Base-by-base conservation (phyloP, 2,888 invertebrate genomes). In the Eristalis intricaria region DNA sequence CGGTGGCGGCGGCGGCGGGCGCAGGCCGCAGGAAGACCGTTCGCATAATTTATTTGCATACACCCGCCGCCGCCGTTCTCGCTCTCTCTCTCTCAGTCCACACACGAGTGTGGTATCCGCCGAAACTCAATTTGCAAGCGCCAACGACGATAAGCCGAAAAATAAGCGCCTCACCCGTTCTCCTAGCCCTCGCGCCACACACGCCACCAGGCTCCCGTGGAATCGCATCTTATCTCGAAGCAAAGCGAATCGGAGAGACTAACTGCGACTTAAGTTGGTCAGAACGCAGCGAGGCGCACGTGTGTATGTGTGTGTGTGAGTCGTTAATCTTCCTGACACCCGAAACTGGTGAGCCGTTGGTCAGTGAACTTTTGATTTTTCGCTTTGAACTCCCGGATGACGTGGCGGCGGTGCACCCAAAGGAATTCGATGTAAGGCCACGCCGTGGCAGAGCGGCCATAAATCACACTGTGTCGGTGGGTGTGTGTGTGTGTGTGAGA, bases 331-430 rank as follows among this genome's bases (percentile, higher is more conserved):
- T 56, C 68, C 50, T 73, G 68, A 74, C 80, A 80, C 80, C 61
- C 73, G 73, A 74, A 80, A 74, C 80, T 68, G 79, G 61, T 63
- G 66, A 79, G 50, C 71, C 71, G 38, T 43, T 68, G 73, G 80
- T 80, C 80, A 80, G 73, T 80, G 80, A 80, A 80, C 80, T 74
- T 80, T 63, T 61, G 19, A 50, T 32, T 80, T 32, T 74, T 63
- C 66, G 8, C 64, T 70, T 71, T 65, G 50, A 63, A 50, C 13
- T 19, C 8, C 32, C 50, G 19, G 38, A 77, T 69, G 38, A 22
- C 4, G 65, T n/a, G n/a, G n/a, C n/a, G n/a, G n/a, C 58, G 65
- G 64, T 71, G 70, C 79, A 79, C 71, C 79, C 79, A 66, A 65
- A 60, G 71, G 79, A 71, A 71, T 79, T 60, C 79, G 60, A 43